Conservation (phyloP, 2,113 vertebrate species). For the Athene cunicularia region DNA sequence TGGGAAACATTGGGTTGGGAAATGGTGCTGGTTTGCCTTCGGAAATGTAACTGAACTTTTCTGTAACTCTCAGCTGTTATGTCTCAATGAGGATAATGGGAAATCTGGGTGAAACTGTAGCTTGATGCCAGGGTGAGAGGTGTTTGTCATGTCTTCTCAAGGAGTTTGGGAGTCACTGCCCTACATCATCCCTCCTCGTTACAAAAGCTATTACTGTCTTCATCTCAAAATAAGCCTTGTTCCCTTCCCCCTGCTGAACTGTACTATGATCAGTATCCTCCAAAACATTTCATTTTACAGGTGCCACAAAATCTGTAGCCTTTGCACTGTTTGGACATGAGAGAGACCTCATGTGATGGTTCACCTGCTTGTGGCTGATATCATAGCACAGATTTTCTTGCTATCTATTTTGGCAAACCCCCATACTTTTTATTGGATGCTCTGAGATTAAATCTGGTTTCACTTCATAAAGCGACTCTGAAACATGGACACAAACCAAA, state of each 20-base stretch:
- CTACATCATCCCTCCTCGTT: not conserved
- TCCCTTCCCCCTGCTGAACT: not conserved
- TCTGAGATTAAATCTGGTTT: conserved; percentile 4
- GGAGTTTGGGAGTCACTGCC: not conserved
- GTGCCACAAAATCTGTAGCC: not conserved
- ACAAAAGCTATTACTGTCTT: not conserved
- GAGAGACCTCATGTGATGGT: not conserved
- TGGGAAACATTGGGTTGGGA: not conserved
- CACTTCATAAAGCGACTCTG: not conserved
- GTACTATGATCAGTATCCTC: not conserved
- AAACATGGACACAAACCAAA: conserved; percentile 20
- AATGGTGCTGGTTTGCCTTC: not conserved
- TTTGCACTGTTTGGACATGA: not conserved
- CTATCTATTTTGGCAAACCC: not conserved
- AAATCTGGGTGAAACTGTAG: not conserved
- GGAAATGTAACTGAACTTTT: not conserved
- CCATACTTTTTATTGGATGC: not conserved
- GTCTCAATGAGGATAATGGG: not conserved
- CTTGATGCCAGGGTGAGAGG: not conserved
- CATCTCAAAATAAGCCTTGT: not conserved
- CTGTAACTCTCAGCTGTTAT: not conserved
- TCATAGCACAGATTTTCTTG: not conserved
- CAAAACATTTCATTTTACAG: not conserved
- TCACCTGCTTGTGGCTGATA: conserved; percentile 6
- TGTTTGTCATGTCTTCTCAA: not conserved